phyloP scores from a whole-genome alignment of 1,140 invertebrate genomes.

The Drosophila triauraria region DNA sequence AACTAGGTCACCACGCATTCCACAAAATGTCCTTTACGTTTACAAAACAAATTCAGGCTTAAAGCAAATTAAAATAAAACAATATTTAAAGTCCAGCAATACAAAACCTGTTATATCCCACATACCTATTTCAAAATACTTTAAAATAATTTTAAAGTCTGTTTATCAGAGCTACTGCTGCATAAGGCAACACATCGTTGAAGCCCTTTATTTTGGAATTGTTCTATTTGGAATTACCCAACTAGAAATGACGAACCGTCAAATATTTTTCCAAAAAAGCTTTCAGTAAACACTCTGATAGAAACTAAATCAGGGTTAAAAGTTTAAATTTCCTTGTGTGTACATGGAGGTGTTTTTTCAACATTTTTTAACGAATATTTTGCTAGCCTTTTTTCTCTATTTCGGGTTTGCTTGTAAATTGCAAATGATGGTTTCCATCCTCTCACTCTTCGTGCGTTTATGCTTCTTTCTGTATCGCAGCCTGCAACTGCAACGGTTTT shows the following conservation, averaged over 20 bases:
- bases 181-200: too few species aligned
- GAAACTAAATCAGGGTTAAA: not conserved
- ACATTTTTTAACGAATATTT: constrained; percentile 9
- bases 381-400: constrained; percentile 10
- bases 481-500: constrained; percentile 26
- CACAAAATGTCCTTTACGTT: too few species aligned
- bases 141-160: too few species aligned
- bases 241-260: not conserved
- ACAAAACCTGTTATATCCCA: too few species aligned
- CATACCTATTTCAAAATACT: too few species aligned
- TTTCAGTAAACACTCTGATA: not conserved
- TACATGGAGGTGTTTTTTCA: not conserved
- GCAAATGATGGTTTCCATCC: constrained; percentile 65
- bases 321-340: not conserved
- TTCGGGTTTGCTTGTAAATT: constrained; percentile 55
- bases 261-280: not conserved
- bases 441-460: constrained; percentile 4
- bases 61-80: not conserved
- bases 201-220: not conserved
- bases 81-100: too few species aligned
- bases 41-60: too few species aligned
- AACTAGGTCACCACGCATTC: constrained; percentile 6
- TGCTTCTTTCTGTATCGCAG: constrained; percentile 20
- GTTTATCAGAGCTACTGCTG: too few species aligned
- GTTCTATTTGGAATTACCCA: not conserved